Conservation (phyloP, 2,797 vertebrate species). For the Tangara arthus region DNA sequence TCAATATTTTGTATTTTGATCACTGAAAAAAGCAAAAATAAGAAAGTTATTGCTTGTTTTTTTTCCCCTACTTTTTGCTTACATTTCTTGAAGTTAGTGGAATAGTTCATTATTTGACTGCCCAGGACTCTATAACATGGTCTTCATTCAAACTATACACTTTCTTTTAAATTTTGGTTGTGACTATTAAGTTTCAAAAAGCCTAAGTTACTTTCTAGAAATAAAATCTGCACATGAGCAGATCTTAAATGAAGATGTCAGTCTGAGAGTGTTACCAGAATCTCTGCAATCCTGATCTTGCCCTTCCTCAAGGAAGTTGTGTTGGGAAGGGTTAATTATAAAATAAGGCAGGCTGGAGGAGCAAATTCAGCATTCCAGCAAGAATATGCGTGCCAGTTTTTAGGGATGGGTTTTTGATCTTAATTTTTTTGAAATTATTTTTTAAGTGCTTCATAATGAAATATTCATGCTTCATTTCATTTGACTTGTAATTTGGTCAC, state of each 20-base stretch:
- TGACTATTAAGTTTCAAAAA: neutral
- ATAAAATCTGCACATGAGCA: neutral
- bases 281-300: neutral
- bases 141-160: neutral
- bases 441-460: neutral
- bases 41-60: accelerated
- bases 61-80: neutral
- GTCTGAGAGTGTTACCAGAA: neutral
- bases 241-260: neutral
- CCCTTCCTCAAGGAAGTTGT: neutral
- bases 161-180: neutral
- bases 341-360: neutral
- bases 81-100: neutral
- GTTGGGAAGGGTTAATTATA: neutral
- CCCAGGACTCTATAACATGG: neutral
- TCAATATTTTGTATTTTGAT: neutral
- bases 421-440: neutral
- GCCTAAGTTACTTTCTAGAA: neutral
- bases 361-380: neutral
- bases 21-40: neutral
- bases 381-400: neutral
- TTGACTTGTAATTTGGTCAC: neutral
- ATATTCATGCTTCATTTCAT: conserved; percentile 10
- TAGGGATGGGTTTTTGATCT: neutral
- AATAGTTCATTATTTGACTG: neutral